phyloP scores from a whole-genome alignment of 2,113 vertebrate genomes.

The Lophius piscatorius region DNA sequence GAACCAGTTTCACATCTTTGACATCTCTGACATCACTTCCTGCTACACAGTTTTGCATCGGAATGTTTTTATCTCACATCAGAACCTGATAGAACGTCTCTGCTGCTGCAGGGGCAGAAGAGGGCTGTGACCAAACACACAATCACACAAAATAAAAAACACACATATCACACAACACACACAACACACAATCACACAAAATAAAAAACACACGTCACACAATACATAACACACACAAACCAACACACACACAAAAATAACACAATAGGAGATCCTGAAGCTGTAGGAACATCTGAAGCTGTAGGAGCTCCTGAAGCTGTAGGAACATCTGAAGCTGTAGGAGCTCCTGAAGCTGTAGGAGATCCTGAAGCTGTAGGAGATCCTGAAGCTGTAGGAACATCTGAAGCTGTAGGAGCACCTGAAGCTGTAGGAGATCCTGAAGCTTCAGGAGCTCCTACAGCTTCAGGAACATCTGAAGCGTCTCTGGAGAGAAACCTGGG shows the following conservation, averaged over 20 bases:
- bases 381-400: too few species aligned
- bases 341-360: too few species aligned
- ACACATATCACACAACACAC: too few species aligned
- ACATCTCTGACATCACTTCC: conserved; percentile 73
- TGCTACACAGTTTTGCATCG: conserved; percentile 61
- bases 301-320: too few species aligned
- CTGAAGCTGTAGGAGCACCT: too few species aligned
- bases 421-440: too few species aligned
- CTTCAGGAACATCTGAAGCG: conserved; percentile 46
- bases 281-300: too few species aligned
- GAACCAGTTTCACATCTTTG: conserved; percentile 55
- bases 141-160: neutral
- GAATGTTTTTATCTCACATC: conserved; percentile 64
- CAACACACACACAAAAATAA: neutral
- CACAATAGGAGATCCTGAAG: too few species aligned
- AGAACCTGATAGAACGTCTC: conserved; percentile 35
- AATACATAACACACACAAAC: too few species aligned
- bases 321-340: too few species aligned
- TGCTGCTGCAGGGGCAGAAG: conserved; percentile 26
- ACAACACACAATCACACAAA: conserved; percentile 7
- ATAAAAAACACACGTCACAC: neutral
- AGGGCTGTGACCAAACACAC: conserved; percentile 29
- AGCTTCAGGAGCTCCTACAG: too few species aligned
- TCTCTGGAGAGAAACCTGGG: conserved; percentile 53
- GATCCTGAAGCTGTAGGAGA: too few species aligned